Percentiles rank a stretch among this genome's conserved stretches.
These are phyloP conservation scores for Cryptocephalus primarius DNA, from an alignment of 2,888 invertebrate genomes.

Conservation along the genomic window DNA sequence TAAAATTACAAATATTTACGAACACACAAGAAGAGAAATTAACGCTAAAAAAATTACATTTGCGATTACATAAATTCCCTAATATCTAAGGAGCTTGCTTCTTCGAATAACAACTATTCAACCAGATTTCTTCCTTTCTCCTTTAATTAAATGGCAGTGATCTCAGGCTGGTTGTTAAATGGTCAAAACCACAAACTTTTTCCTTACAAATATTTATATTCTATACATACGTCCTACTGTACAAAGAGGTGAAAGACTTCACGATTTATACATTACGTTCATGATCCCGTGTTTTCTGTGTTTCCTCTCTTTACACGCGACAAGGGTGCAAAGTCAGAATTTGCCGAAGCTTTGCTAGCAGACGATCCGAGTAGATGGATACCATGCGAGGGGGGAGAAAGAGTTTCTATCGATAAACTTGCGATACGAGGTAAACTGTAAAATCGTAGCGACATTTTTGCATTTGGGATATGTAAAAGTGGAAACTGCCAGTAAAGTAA, in stretches of 20 bases:
- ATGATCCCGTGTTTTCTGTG: conserved; percentile 17
- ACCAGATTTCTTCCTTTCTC: conserved; percentile 13
- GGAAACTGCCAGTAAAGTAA: no score
- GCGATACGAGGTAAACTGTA: no score
- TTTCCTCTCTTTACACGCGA: conserved; percentile 1
- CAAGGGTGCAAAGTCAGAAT: conserved; percentile 2
- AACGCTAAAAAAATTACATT: conserved; percentile 20
- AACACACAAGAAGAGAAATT: conserved; percentile 25
- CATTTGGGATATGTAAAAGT: no score
- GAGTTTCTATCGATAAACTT: no score
- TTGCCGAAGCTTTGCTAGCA: conserved; percentile 20
- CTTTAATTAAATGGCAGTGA: conserved; percentile 27
- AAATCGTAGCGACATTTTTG: no score
- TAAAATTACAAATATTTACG: conserved; percentile 17
- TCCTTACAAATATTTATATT: conserved; percentile 23
- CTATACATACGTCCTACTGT: conserved; percentile 34
- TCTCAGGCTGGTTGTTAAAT: conserved; percentile 30
- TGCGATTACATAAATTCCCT: conserved; percentile 14
- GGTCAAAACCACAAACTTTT: conserved; percentile 21
- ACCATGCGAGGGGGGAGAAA: neutral
- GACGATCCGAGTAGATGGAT: conserved; percentile 15
- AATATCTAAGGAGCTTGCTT: conserved; percentile 21
- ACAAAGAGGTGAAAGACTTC: conserved; percentile 32
- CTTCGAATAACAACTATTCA: conserved; percentile 20
- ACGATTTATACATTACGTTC: conserved; percentile 23